Evolutionary conservation across 1,140 invertebrate genomes (phyloP).

Genomic region (Holotrichia oblita): DNA sequence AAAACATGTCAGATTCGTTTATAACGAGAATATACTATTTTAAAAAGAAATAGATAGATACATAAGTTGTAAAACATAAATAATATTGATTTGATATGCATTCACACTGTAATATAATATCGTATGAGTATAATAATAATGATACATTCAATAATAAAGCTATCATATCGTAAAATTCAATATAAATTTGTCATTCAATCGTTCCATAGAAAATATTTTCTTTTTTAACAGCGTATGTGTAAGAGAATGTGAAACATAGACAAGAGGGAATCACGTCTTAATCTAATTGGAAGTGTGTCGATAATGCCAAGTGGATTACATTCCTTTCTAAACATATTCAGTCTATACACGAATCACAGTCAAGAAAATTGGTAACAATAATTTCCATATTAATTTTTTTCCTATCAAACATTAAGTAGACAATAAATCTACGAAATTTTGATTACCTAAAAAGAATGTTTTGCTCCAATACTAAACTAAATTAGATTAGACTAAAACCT

Average conservation of each 20-base stretch:
- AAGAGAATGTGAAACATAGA: too few species aligned
- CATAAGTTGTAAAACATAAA: neutral
- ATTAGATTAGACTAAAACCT: constrained; percentile 10
- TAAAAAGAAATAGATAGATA: too few species aligned
- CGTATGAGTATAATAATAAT: neutral
- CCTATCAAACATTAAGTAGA: constrained; percentile 2
- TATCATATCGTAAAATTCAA: neutral
- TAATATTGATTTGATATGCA: neutral
- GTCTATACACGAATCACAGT: constrained; percentile 38
- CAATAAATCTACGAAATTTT: constrained; percentile 2
- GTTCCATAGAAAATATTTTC: neutral
- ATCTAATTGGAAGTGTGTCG: too few species aligned
- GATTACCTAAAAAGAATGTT: neutral
- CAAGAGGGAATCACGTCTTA: too few species aligned
- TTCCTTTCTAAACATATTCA: constrained; percentile 4
- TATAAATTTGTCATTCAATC: neutral
- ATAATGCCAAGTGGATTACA: constrained; percentile 4
- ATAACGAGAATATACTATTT: too few species aligned
- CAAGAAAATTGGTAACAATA: constrained; percentile 23
- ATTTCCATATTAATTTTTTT: constrained; percentile 14
- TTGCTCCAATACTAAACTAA: neutral
- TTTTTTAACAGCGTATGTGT: neutral
- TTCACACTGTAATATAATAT: neutral
- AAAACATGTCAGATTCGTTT: too few species aligned
- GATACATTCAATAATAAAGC: neutral